phyloP scores from a whole-genome alignment of 2,888 invertebrate genomes.

The Trissolcus brochymenae region DNA sequence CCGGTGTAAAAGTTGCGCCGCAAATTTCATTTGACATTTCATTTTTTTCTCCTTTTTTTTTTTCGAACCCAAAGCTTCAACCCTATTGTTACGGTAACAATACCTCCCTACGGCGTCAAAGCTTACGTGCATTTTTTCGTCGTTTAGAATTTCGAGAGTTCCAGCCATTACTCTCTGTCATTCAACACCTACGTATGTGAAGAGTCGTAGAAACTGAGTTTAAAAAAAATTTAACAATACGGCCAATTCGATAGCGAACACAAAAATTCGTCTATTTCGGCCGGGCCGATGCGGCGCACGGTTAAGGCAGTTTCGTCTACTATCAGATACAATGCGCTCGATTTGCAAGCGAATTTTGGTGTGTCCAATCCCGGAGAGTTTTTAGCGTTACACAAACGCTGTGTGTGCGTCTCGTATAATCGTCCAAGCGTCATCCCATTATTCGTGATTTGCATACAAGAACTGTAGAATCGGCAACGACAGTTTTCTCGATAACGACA shows the following conservation, averaged over 20 bases:
- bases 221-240: conserved; percentile 69
- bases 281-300: conserved; percentile 19
- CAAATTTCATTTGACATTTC: conserved; percentile 26
- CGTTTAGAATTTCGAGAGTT: conserved; percentile 42
- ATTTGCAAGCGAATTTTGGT: conserved; percentile 73
- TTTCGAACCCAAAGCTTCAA: conserved; percentile 25
- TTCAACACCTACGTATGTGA: conserved; percentile 50
- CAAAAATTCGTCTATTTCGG: conserved; percentile 62
- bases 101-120: conserved; percentile 32
- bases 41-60: conserved; percentile 23
- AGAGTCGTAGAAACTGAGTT: conserved; percentile 66
- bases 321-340: conserved; percentile 72
- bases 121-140: conserved; percentile 45
- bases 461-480: conserved; percentile 63
- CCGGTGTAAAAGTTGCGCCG: conserved; percentile 6
- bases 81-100: conserved; percentile 42
- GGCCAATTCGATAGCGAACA: conserved; percentile 64
- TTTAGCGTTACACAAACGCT: conserved; percentile 58
- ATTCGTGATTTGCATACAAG: conserved; percentile 71
- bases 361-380: conserved; percentile 60
- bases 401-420: conserved; percentile 65
- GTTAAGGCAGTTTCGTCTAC: conserved; percentile 68
- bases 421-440: conserved; percentile 71
- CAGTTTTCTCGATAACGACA: conserved; percentile 59
- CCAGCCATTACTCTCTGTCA: conserved; percentile 53